Conservation (phyloP, 2,797 vertebrate genomes). For the Sebastiscus albofasciatus region DNA sequence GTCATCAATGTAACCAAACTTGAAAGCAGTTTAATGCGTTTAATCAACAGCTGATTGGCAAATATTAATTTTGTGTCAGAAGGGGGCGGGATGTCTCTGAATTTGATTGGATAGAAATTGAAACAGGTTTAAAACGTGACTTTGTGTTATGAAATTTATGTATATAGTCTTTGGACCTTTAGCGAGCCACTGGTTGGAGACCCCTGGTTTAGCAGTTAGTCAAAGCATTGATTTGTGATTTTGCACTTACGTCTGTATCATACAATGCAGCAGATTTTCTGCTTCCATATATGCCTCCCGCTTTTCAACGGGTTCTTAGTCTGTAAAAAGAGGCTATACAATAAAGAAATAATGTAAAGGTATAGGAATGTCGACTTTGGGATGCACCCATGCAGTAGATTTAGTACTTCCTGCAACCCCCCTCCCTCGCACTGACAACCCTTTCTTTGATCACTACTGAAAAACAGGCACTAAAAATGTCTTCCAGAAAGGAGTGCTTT, state of each 20-base stretch:
- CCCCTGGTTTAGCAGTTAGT: neutral
- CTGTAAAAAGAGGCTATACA: conserved; percentile 33
- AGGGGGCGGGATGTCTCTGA: too few species aligned
- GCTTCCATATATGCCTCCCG: conserved; percentile 15
- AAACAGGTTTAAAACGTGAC: too few species aligned
- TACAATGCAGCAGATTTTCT: conserved; percentile 26
- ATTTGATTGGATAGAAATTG: neutral
- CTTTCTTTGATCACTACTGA: conserved; percentile 45
- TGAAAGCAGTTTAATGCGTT: too few species aligned
- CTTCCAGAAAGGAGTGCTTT: conserved; percentile 73
- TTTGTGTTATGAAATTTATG: too few species aligned
- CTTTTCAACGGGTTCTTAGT: conserved; percentile 17
- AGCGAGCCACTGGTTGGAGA: too few species aligned
- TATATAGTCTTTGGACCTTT: too few species aligned
- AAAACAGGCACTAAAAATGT: conserved; percentile 70
- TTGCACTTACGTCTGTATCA: conserved; percentile 38
- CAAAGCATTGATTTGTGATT: conserved; percentile 1
- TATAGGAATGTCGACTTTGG: conserved; percentile 16
- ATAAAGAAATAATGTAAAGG: conserved; percentile 18
- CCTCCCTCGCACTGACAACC: conserved; percentile 36
- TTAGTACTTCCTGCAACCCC: conserved; percentile 17
- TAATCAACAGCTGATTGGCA: too few species aligned
- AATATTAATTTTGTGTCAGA: too few species aligned
- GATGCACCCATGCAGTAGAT: conserved; percentile 38
- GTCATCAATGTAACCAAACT: too few species aligned